phyloP scores from a whole-genome alignment of 2,888 invertebrate genomes.

The Calameuta filiformis region DNA sequence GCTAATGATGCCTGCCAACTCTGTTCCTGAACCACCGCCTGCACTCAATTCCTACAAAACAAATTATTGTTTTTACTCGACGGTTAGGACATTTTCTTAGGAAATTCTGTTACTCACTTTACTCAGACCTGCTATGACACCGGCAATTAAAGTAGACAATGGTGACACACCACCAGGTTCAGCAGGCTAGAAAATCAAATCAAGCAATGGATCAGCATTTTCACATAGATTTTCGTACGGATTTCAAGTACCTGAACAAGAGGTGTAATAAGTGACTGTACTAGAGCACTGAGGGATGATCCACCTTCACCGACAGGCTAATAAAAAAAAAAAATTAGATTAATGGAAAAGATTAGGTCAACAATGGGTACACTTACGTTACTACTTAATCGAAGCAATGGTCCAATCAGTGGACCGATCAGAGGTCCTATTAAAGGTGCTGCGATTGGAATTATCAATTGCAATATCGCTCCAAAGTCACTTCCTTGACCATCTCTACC shows the following conservation, averaged over 20 bases:
- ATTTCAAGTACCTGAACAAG: constrained; percentile 37
- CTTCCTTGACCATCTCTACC: constrained; percentile 53
- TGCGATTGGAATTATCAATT: constrained; percentile 48
- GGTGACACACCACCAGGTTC: constrained; percentile 50
- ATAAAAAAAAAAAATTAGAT: constrained; percentile 17
- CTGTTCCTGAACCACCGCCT: constrained; percentile 37
- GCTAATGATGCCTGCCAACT: constrained; percentile 49
- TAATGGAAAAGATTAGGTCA: neutral
- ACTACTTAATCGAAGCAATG: constrained; percentile 49
- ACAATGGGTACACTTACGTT: constrained; percentile 41
- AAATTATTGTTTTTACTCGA: neutral
- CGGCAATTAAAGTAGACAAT: constrained; percentile 48
- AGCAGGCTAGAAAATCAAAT: constrained; percentile 41
- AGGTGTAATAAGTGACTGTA: constrained; percentile 44
- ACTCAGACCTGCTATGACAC: constrained; percentile 51
- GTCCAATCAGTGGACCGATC: constrained; percentile 55
- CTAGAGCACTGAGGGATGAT: constrained; percentile 42
- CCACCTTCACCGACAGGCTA: constrained; percentile 46
- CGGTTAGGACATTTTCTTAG: neutral
- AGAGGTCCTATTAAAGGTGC: constrained; percentile 59
- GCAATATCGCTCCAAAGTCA: constrained; percentile 53
- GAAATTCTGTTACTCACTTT: constrained; percentile 43
- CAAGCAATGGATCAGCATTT: constrained; percentile 11
- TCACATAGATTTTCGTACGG: constrained; percentile 2
- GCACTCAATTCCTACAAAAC: constrained; percentile 43